Percentiles rank a stretch among this genome's conserved stretches.
phyloP scores from a whole-genome alignment of 92 coral and sea anemone genomes.

The Diadumene lineata region DNA sequence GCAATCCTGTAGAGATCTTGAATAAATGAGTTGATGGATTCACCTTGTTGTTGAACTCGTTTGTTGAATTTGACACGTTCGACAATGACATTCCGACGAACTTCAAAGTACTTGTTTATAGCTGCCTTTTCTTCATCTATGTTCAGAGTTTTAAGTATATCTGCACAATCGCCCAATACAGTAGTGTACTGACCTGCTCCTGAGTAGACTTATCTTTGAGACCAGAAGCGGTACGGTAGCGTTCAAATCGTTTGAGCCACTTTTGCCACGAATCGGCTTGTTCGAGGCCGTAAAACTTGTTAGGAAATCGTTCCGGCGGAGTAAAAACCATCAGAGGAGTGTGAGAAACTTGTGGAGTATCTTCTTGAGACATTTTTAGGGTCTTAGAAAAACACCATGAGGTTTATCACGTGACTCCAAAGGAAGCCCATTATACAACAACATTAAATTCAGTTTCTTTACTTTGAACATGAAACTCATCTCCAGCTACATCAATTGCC shows the following conservation, averaged over 20 bases:
- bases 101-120: slow-evolving; percentile 38
- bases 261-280: slow-evolving; percentile 63
- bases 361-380: too few relatives aligned
- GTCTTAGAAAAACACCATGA: too few relatives aligned
- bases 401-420: too few relatives aligned
- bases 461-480: slow-evolving; percentile 39
- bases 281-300: too few relatives aligned
- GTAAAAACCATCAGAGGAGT: too few relatives aligned
- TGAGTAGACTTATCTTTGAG: slow-evolving; percentile 46
- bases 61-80: slow-evolving; percentile 49
- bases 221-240: slow-evolving; percentile 56
- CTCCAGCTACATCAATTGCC: slow-evolving; percentile 51
- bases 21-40: slow-evolving; percentile 53
- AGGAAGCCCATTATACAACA: too few relatives aligned
- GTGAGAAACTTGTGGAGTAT: too few relatives aligned
- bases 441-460: too few relatives aligned
- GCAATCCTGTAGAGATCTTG: slow-evolving; percentile 46
- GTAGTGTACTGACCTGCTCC: slow-evolving; percentile 65
- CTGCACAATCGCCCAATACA: slow-evolving; percentile 75
- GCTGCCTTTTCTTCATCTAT: slow-evolving; percentile 57
- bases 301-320: too few relatives aligned
- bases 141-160: slow-evolving; percentile 57
- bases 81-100: slow-evolving; percentile 39
- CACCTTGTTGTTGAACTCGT: slow-evolving; percentile 47
- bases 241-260: slow-evolving; percentile 67